Conservation (phyloP, 1,140 invertebrate species). For the Stegodyphus dumicola region DNA sequence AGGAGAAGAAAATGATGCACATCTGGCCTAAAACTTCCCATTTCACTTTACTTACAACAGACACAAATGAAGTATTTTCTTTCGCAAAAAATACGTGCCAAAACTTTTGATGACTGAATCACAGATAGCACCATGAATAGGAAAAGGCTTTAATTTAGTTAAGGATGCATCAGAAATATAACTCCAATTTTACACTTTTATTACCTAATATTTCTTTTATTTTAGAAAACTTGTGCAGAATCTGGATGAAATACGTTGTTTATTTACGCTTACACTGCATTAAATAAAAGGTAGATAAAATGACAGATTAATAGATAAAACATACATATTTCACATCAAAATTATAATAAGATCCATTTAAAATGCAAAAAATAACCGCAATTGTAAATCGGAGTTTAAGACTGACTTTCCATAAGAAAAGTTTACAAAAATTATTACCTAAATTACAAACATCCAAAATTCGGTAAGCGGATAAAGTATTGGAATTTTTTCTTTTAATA, state of each 20-base stretch:
- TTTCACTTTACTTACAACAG: no score
- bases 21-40: no score
- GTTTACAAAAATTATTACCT: background rate
- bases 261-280: background rate
- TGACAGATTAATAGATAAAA: background rate
- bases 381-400: no score
- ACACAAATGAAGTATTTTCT: no score
- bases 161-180: background rate
- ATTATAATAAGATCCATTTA: background rate
- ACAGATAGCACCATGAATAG: background rate
- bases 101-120: background rate
- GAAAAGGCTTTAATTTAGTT: background rate
- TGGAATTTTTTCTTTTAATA: background rate
- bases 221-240: background rate
- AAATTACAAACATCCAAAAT: background rate
- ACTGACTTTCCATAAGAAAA: no score
- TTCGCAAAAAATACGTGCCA: no score
- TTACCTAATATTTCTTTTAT: background rate
- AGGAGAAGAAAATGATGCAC: no score
- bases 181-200: no score
- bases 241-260: background rate
- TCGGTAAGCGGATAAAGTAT: background rate
- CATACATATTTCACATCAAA: background rate
- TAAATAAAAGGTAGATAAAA: background rate
- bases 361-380: no score